phyloP scores from a whole-genome alignment of 2,797 vertebrate species.

The Halcyon leucocephala region DNA sequence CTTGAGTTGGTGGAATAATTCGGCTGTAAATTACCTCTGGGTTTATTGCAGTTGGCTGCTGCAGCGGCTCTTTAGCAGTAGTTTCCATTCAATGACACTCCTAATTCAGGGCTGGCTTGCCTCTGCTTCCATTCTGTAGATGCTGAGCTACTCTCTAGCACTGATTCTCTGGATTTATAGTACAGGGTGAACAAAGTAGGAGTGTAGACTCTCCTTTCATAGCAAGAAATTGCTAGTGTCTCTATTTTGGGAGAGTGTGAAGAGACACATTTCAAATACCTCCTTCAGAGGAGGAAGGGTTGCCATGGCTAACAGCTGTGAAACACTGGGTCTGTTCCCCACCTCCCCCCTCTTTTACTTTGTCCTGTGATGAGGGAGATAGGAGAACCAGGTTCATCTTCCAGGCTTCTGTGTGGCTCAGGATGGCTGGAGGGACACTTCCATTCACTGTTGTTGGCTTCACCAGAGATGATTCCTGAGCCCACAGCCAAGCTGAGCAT shows the following conservation, averaged over 20 bases:
- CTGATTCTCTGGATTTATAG: not conserved
- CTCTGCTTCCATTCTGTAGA: not conserved
- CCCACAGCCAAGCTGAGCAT: not conserved
- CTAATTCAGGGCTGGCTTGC: not conserved
- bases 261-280: not conserved
- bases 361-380: not conserved
- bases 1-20: not conserved
- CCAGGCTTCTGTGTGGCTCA: not conserved
- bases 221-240: not conserved
- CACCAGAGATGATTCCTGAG: not conserved
- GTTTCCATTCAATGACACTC: not conserved
- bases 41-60: constrained; percentile 15
- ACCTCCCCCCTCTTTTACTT: not conserved
- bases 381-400: not conserved
- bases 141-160: not conserved
- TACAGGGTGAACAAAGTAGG: not conserved
- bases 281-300: not conserved
- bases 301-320: not conserved
- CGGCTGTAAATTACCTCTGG: not conserved
- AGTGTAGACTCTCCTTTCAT: not conserved
- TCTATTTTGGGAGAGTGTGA: not conserved
- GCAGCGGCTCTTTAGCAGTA: not conserved
- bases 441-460: not conserved
- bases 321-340: not conserved
- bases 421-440: not conserved